Conservation (phyloP, 2,888 invertebrate genomes). For the Drymonia ruficornis region DNA sequence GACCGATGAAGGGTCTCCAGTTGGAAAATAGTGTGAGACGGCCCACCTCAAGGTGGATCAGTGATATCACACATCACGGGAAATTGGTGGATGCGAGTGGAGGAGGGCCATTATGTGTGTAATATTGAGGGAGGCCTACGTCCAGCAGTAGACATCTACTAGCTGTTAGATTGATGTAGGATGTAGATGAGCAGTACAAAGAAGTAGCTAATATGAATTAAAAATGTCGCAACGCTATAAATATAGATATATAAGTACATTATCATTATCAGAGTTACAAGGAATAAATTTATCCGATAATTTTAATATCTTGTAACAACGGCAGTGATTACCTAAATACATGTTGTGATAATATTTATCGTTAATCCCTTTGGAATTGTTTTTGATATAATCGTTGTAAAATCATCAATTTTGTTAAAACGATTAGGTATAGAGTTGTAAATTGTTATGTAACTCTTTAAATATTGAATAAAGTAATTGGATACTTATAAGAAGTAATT, state of each 20-base stretch:
- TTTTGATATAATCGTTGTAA: conserved; percentile 37
- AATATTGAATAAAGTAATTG: not conserved
- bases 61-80: too few relatives aligned
- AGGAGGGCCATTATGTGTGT: too few relatives aligned
- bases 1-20: too few relatives aligned
- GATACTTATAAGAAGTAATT: not conserved
- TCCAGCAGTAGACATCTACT: too few relatives aligned
- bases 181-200: too few relatives aligned
- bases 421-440: not conserved
- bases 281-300: conserved; percentile 42
- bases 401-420: conserved; percentile 18
- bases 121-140: too few relatives aligned
- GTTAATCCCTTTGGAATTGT: conserved; percentile 48
- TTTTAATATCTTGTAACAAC: conserved; percentile 63
- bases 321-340: conserved; percentile 74
- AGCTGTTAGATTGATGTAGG: too few relatives aligned
- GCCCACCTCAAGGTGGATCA: too few relatives aligned
- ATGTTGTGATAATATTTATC: conserved; percentile 55
- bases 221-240: not conserved
- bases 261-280: conserved; percentile 36
- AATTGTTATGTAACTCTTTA: conserved; percentile 3
- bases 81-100: too few relatives aligned
- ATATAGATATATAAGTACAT: not conserved
- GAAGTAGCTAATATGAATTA: too few relatives aligned
- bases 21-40: too few relatives aligned